A percentile compares a stretch with the other conserved stretches of the same genome.
Conservation (phyloP, 2,797 vertebrate species). For the Sebastes goodei region DNA sequence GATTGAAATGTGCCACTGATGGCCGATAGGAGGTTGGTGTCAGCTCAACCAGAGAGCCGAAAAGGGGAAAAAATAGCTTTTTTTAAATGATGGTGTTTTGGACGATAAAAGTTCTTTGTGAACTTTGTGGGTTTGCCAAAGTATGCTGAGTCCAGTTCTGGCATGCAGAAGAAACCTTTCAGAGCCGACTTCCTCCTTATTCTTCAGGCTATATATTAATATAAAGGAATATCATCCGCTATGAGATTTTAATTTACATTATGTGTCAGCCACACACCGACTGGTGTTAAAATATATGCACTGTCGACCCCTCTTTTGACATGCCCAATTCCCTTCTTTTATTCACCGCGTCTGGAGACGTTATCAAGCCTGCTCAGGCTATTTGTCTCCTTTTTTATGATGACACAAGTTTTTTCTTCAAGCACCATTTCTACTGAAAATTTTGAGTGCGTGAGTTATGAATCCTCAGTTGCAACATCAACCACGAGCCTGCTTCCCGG, state of each 20-base stretch:
- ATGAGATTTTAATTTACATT: conserved; percentile 34
- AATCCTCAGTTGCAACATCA: conserved; percentile 58
- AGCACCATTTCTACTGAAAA: conserved; percentile 54
- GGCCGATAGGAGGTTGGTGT: conserved; percentile 61
- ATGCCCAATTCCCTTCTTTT: conserved; percentile 40
- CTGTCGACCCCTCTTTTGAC: conserved; percentile 23
- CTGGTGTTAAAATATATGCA: conserved; percentile 31
- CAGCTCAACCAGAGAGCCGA: conserved; percentile 57
- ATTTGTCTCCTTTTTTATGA: conserved; percentile 58
- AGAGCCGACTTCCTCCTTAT: neutral
- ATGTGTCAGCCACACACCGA: conserved; percentile 23
- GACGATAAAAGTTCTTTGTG: conserved; percentile 24
- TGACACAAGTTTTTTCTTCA: conserved; percentile 40
- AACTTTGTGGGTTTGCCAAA: conserved; percentile 39
- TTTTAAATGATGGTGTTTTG: conserved; percentile 41
- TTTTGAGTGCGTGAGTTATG: conserved; percentile 52
- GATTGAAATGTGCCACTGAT: conserved; percentile 70
- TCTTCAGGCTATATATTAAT: conserved; percentile 15
- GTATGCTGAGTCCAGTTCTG: neutral
- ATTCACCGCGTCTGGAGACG: conserved; percentile 45
- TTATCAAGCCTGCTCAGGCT: conserved; percentile 21
- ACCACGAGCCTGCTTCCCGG: conserved; percentile 12
- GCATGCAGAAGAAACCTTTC: neutral
- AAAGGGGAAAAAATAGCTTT: conserved; percentile 2
- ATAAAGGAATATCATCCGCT: conserved; percentile 13